A percentile compares a stretch with the other conserved stretches of the same genome.
Evolutionary conservation across 2,888 invertebrate species (phyloP).

Genomic region (Pollenia amentaria): DNA sequence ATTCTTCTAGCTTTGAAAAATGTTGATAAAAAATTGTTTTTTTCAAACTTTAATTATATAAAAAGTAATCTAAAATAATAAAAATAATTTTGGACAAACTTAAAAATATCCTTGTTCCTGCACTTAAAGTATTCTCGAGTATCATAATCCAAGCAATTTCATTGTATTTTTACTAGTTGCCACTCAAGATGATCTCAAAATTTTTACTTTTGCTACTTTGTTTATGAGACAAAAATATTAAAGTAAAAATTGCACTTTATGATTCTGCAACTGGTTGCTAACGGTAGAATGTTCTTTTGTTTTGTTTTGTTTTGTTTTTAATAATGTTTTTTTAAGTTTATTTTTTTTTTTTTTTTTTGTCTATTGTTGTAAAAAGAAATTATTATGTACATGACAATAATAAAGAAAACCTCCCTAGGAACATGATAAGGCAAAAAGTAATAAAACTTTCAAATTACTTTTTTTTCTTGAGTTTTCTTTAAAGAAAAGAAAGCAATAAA

Average conservation of each 20-base stretch:
- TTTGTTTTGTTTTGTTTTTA: constrained; percentile 16
- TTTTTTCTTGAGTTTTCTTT: constrained; percentile 62
- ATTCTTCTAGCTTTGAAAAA: too few relatives aligned
- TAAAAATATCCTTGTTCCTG: not conserved
- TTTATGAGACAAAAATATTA: constrained; percentile 26
- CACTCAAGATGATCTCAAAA: constrained; percentile 33
- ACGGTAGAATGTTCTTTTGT: constrained; percentile 29
- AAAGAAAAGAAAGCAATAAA: constrained; percentile 46
- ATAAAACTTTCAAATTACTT: constrained; percentile 78
- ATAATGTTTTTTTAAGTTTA: constrained; percentile 12
- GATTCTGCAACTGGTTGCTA: constrained; percentile 62
- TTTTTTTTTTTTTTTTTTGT: constrained; percentile 29
- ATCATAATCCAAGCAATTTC: constrained; percentile 2
- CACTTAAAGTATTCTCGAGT: not conserved
- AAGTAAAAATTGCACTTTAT: constrained; percentile 44
- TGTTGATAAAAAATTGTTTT: too few relatives aligned
- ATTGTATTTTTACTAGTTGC: constrained; percentile 2
- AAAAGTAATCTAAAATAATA: constrained; percentile 18
- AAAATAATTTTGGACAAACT: constrained; percentile 15
- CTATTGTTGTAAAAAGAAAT: constrained; percentile 66
- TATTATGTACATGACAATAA: constrained; percentile 72
- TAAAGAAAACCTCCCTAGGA: constrained; percentile 73
- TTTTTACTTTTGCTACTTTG: constrained; percentile 24
- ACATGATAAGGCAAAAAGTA: constrained; percentile 76
- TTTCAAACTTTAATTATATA: too few relatives aligned